A percentile compares a stretch with the other conserved stretches of the same genome.
These are phyloP conservation scores for Lithophane semibrunnea DNA, from an alignment of 2,888 invertebrate genomes.

Conservation along the genomic window DNA sequence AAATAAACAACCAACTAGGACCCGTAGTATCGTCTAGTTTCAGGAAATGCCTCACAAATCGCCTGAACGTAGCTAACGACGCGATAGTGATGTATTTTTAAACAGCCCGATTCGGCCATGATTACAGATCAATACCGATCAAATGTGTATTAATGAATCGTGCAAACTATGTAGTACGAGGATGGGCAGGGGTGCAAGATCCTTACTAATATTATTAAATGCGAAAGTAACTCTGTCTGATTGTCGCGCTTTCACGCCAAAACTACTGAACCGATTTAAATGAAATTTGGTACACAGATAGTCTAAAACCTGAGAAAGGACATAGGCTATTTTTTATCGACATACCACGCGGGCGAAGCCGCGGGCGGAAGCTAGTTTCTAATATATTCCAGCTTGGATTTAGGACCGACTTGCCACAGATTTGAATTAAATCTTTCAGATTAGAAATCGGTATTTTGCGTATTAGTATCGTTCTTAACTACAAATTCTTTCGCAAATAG, in stretches of 20 bases:
- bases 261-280: too few relatives aligned
- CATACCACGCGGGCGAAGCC: too few relatives aligned
- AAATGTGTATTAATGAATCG: conserved; percentile 27
- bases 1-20: background rate
- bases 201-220: too few relatives aligned
- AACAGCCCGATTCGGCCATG: conserved; percentile 35
- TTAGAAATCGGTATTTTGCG: background rate
- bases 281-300: too few relatives aligned
- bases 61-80: conserved; percentile 8
- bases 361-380: background rate
- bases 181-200: background rate
- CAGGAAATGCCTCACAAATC: conserved; percentile 27
- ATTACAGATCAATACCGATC: conserved; percentile 55
- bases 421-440: background rate
- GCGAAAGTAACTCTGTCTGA: too few relatives aligned
- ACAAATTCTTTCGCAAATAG: too few relatives aligned
- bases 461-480: background rate
- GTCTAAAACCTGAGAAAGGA: too few relatives aligned
- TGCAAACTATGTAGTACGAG: background rate
- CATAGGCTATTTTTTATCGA: too few relatives aligned
- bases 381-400: background rate
- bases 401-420: background rate
- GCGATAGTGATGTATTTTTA: conserved; percentile 56
- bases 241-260: too few relatives aligned
- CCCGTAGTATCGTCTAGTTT: background rate